A percentile compares a stretch with the other conserved stretches of the same genome.
Evolutionary conservation across 1,140 invertebrate genomes (phyloP).

Genomic region (Drosophila prosaltans): DNA sequence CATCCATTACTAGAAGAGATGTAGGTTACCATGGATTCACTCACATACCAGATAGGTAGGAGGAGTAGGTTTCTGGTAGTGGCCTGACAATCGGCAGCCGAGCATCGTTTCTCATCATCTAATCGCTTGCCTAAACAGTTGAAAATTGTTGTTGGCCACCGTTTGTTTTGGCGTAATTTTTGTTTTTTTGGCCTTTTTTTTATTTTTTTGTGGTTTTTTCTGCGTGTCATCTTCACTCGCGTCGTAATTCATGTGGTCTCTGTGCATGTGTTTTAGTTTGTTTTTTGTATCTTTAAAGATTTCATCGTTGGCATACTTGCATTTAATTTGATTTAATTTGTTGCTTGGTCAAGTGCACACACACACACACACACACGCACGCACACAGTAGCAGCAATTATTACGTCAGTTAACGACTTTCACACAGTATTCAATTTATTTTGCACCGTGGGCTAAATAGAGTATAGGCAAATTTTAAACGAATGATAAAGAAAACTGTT

Average conservation of each 20-base stretch:
- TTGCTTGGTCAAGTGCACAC: conserved; percentile 46
- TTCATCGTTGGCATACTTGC: conserved; percentile 27
- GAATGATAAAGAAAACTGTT: no score
- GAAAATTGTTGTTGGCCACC: conserved; percentile 26
- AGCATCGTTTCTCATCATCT: conserved; percentile 53
- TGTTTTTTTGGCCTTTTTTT: background rate
- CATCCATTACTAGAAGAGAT: conserved; percentile 2
- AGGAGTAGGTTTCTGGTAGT: background rate
- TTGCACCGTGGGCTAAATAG: background rate
- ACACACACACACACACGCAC: background rate
- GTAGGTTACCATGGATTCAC: conserved; percentile 30
- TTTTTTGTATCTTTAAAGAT: conserved; percentile 27
- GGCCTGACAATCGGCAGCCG: conserved; percentile 29
- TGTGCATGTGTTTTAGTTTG: conserved; percentile 20
- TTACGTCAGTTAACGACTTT: conserved; percentile 5
- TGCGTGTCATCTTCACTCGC: conserved; percentile 35
- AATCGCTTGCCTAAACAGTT: conserved; percentile 56
- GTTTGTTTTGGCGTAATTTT: background rate
- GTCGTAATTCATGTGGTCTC: conserved; percentile 50
- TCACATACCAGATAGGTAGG: background rate
- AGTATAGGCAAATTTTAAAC: background rate
- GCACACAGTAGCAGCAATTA: conserved; percentile 8
- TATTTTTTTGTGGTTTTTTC: conserved; percentile 36
- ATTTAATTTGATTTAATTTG: conserved; percentile 56
- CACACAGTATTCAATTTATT: conserved; percentile 6